phyloP scores from a whole-genome alignment of 2,113 vertebrate species.

The Myrmecophaga tridactyla region DNA sequence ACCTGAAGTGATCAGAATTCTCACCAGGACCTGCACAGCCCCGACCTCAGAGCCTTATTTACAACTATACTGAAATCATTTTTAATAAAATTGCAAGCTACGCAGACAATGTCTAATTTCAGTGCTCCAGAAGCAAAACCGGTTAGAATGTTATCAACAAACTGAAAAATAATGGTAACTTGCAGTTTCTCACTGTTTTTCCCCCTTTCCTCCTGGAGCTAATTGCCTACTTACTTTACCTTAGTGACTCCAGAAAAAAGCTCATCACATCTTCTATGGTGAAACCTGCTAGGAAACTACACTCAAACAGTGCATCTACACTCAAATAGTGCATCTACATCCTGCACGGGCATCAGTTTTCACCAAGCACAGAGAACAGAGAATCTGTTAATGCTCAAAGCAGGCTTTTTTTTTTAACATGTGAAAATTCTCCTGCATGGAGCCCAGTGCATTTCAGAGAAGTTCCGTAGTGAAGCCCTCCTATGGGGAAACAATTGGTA shows the following conservation, averaged over 20 bases:
- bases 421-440: not conserved
- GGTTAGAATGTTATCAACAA: not conserved
- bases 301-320: not conserved
- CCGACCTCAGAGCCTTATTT: not conserved
- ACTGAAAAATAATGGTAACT: not conserved
- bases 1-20: not conserved
- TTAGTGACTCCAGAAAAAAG: not conserved
- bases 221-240: not conserved
- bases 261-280: not conserved
- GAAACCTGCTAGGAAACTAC: not conserved
- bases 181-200: not conserved
- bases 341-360: not conserved
- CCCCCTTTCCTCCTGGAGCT: not conserved
- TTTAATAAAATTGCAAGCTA: not conserved
- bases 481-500: conserved; percentile 51
- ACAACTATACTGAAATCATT: not conserved
- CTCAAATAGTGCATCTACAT: not conserved
- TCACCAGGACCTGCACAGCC: not conserved
- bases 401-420: no score
- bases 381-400: not conserved
- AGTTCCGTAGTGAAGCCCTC: conserved; percentile 18
- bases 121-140: not conserved
- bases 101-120: not conserved
- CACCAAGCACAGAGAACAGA: not conserved
- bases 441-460: conserved; percentile 39